Evolutionary conservation across 2,888 invertebrate genomes (phyloP), one percentile per base, ranked within the genome.

Genomic region (Drosophila engyochracea): DNA sequence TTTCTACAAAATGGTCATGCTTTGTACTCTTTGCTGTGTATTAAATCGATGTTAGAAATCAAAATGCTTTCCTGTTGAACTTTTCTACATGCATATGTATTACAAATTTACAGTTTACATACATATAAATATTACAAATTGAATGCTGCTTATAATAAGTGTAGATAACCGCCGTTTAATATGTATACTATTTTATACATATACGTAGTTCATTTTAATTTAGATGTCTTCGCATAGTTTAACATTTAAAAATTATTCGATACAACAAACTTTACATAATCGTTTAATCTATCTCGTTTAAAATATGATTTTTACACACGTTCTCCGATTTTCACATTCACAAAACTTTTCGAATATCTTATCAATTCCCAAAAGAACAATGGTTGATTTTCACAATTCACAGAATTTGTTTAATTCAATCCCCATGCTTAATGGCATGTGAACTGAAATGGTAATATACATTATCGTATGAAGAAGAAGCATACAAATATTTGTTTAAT

Each of bases 31-130:
- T 30, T 58, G 19, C 49, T 30, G 28, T 30, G 37, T 60, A n/a
- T 49, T 60, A 49, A 55, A 57, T 37, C 35, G 14, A 64, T 55
- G 44, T 57, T 49, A 37, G 30, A 64, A 57, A 49, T 49, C n/a
- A 57, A 57, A 64, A 57, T 49, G 35, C 57, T 47, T 30, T 57
- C 37, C 49, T 57, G n/a, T 64, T 64, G 47, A 57, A 47, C 37
- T 47, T 57, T n/a, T 44, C n/a, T 30, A 30, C 44, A 39, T 44
- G 37, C 57, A 57, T 49, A 49, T 49, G 53, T 53, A 62, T 62
- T 53, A 62, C 44, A 39, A 58, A 65, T 51, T 58, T 58, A 39
- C 39, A 57, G 58, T 51, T 65, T 58, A 58, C 47, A 47, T 64
- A 47, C 35, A 55, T 30, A 39, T 51, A 51, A 31, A 44, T 58